Conservation (phyloP, 2,888 invertebrate species). For the Stenchaetothrips biformis region DNA sequence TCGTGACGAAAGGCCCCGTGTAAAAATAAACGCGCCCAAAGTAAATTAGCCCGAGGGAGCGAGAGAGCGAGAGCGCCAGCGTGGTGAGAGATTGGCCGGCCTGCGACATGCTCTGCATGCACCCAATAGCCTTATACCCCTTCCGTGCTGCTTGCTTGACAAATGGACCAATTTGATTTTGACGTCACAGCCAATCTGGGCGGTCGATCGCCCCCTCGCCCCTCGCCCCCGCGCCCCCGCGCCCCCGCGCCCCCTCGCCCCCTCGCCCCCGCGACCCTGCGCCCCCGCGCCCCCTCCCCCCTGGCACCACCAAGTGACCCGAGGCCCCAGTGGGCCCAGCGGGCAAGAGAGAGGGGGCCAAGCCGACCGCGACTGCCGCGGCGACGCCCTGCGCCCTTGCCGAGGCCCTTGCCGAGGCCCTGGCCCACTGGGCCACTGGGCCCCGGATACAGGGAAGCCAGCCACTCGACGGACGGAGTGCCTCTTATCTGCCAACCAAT, state of each 20-base stretch:
- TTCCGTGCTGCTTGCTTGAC: background rate
- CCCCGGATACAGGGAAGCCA: too few relatives aligned
- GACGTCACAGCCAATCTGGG: constrained; percentile 11
- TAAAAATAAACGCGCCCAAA: background rate
- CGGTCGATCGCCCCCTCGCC: constrained; percentile 13
- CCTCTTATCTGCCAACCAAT: too few relatives aligned
- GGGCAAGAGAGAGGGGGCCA: too few relatives aligned
- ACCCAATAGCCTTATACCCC: background rate
- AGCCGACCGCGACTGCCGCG: too few relatives aligned
- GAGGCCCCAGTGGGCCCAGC: too few relatives aligned
- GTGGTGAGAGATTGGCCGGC: constrained; percentile 1
- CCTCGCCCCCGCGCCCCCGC: background rate
- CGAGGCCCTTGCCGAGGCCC: too few relatives aligned
- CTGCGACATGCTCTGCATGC: background rate
- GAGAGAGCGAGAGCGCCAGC: background rate
- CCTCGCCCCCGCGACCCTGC: background rate
- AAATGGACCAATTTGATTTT: constrained; percentile 25
- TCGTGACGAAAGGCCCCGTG: background rate
- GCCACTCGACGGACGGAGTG: too few relatives aligned
- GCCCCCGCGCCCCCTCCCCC: too few relatives aligned
- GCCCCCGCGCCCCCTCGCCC: background rate
- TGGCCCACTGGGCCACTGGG: too few relatives aligned
- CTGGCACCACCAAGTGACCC: too few relatives aligned
- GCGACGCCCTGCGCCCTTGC: too few relatives aligned
- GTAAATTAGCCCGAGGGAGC: background rate